Conservation (phyloP, 2,888 invertebrate species). For the Acanthacorydalis orientalis region DNA sequence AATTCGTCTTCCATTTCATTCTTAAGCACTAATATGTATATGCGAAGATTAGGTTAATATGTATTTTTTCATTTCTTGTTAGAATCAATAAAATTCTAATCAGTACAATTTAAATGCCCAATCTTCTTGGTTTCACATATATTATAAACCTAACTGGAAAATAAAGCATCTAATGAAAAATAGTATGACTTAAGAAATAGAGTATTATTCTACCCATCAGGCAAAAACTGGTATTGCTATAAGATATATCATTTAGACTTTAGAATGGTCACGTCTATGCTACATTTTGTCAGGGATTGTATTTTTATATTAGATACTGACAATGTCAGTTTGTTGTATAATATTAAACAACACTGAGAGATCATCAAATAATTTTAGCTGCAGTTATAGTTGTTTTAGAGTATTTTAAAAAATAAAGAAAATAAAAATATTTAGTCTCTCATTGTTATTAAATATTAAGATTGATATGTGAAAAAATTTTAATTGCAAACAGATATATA, state of each 20-base stretch:
- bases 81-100: neutral
- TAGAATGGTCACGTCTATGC: slow-evolving; percentile 16
- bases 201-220: slow-evolving; percentile 22
- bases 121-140: neutral
- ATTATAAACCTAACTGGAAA: neutral
- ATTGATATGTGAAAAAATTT: too few species aligned
- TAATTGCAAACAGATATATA: neutral
- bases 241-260: slow-evolving; percentile 14
- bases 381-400: neutral
- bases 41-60: neutral
- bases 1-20: neutral
- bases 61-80: neutral
- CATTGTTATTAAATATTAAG: too few species aligned
- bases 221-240: slow-evolving; percentile 25
- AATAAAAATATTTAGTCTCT: neutral
- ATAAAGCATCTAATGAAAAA: neutral
- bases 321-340: neutral
- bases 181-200: slow-evolving; percentile 8
- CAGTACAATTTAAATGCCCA: neutral
- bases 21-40: neutral
- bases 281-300: neutral
- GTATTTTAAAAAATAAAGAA: neutral
- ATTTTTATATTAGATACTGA: neutral
- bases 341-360: neutral
- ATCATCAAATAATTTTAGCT: neutral